Base-by-base conservation (phyloP, 2,888 invertebrate genomes). In the Sycophila texana region DNA sequence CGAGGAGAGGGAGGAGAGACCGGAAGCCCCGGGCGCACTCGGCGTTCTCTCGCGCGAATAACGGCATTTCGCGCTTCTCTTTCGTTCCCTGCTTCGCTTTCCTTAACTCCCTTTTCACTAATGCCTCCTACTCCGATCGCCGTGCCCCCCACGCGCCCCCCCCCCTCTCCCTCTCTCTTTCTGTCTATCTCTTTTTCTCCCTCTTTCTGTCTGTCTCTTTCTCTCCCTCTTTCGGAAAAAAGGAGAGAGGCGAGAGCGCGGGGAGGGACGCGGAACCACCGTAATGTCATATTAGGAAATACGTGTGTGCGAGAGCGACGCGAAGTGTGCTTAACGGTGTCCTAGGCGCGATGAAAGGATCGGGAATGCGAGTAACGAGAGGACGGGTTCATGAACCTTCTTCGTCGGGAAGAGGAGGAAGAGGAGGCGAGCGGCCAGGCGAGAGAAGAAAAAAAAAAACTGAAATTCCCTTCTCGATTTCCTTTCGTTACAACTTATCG, bases 231-330 rank as follows among this genome's bases (percentile, higher is more conserved):
- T n/a, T n/a, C 39, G 16, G 39, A 39, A 18, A 47, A 61, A 47
- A 63, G 13, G 47, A 18, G 39, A 10, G 63, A 60, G 16, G 13
- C 60, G 13, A 39, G n/a, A n/a, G n/a, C n/a, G 39, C 39, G 13
- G 47, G 10, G 39, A 10, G 63, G 26, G 16, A 14, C 26, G 13
- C 65, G 79, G 82, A 80, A 75, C 73, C 82, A 87, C 90, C 89
- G 90, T 90, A 90, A 90, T 89, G 88, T 88, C 89, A 90, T 88
- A 89, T 89, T 89, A 89, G 88, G 88, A 88, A 87, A 88, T 87
- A 86, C 86, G 83, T 85, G 82, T 39, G 60, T 60, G 60, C 86
- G 83, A 85, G 39, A 39, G 39, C 39, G 39, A 39, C 39, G 39
- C 39, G 39, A 83, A 61, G 65, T 53, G 49, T 84, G 85, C 86